Conservation (phyloP, 1,140 invertebrate species). For the Lepidurus packardi region DNA sequence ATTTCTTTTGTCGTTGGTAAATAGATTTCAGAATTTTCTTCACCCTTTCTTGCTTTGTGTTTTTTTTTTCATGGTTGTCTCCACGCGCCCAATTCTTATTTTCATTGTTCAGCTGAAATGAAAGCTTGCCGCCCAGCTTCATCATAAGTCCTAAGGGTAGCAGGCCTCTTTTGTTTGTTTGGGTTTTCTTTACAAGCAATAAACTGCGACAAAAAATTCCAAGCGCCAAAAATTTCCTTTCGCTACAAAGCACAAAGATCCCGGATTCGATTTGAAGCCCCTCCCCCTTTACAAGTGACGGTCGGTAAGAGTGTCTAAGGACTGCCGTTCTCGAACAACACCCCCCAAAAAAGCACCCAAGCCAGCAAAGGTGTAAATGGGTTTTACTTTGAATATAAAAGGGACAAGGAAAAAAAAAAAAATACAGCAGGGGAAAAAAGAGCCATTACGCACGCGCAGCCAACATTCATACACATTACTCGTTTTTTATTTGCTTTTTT, state of each 20-base stretch:
- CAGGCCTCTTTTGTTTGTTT: too few species aligned
- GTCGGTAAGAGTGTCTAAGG: slow-evolving; percentile 9
- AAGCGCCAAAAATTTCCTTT: slow-evolving; percentile 2
- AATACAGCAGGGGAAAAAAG: not conserved
- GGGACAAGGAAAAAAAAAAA: not conserved
- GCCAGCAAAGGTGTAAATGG: slow-evolving; percentile 21
- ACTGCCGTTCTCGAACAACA: slow-evolving; percentile 6
- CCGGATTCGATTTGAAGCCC: slow-evolving; percentile 9
- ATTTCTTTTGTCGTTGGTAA: slow-evolving; percentile 12
- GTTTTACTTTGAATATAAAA: not conserved
- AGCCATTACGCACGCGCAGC: slow-evolving; percentile 10
- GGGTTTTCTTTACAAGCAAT: not conserved
- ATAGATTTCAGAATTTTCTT: not conserved
- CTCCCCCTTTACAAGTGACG: not conserved
- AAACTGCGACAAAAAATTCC: not conserved
- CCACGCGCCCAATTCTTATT: not conserved
- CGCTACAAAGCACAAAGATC: not conserved
- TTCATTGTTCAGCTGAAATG: slow-evolving; percentile 15
- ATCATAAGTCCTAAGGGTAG: not conserved
- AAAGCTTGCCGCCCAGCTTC: not conserved
- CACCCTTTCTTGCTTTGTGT: too few species aligned
- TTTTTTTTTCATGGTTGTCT: slow-evolving; percentile 3
- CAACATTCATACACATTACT: slow-evolving; percentile 2
- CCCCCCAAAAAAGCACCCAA: slow-evolving; percentile 1
- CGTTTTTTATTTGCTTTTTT: not conserved